Evolutionary conservation across 2,888 invertebrate species (phyloP).

Genomic region (Clivina fossor): DNA sequence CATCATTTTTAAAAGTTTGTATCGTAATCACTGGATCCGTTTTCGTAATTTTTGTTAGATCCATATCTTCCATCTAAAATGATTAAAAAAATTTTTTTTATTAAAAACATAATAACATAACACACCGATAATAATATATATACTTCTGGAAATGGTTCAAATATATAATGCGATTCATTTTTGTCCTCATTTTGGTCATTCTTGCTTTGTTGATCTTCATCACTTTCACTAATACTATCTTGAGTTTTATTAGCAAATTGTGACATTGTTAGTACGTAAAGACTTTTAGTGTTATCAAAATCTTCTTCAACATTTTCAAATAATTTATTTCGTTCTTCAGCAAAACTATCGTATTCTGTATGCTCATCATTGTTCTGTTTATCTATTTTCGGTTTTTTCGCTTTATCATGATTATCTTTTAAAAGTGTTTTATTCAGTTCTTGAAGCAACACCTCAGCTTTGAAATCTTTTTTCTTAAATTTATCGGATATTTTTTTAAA

Average conservation of each 20-base stretch:
- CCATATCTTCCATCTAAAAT: conserved; percentile 66
- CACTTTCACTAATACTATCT: conserved; percentile 45
- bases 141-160: conserved; percentile 68
- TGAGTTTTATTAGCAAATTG: conserved; percentile 52
- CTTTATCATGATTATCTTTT: conserved; percentile 30
- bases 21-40: conserved; percentile 69
- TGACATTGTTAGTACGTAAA: conserved; percentile 71
- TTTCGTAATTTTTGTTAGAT: conserved; percentile 65
- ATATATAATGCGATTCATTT: conserved; percentile 51
- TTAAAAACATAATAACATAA: conserved; percentile 11
- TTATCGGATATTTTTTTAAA: conserved; percentile 61
- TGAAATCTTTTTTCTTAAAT: conserved; percentile 47
- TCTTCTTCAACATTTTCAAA: conserved; percentile 51
- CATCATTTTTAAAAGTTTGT: conserved; percentile 76
- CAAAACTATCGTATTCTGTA: conserved; percentile 40
- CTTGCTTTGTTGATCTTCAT: conserved; percentile 40
- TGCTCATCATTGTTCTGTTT: conserved; percentile 43
- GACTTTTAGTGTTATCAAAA: conserved; percentile 58
- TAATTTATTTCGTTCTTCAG: conserved; percentile 46
- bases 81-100: conserved; percentile 13
- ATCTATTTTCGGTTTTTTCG: conserved; percentile 43
- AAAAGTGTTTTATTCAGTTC: conserved; percentile 18
- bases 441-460: conserved; percentile 45
- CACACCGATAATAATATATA: too few relatives aligned
- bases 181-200: conserved; percentile 34